phyloP scores from a whole-genome alignment of 2,797 vertebrate genomes.

The Hipposideros larvatus region DNA sequence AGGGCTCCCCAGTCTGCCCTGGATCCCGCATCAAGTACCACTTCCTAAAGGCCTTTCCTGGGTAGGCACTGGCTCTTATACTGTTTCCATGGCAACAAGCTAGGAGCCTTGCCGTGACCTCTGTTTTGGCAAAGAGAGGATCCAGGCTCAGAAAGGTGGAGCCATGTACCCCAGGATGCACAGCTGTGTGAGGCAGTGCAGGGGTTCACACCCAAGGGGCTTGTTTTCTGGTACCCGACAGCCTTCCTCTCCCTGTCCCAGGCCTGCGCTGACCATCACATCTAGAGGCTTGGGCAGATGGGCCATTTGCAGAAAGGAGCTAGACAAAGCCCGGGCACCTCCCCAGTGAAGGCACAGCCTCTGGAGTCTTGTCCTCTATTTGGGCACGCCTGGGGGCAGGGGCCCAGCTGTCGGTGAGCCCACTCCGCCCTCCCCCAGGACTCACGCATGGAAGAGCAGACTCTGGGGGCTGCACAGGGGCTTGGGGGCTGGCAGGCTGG shows the following conservation, averaged over 20 bases:
- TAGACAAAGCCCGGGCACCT: conserved; percentile 75
- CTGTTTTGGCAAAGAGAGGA: neutral
- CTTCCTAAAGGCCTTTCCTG: neutral
- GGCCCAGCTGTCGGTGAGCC: conserved; percentile 76
- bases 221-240: neutral
- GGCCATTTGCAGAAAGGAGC: conserved; percentile 8
- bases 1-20: neutral
- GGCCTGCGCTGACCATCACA: neutral
- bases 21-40: neutral
- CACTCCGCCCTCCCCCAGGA: conserved; percentile 66
- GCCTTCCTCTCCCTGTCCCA: neutral
- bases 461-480: conserved; percentile 73
- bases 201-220: neutral
- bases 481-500: conserved; percentile 80
- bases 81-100: conserved; percentile 33
- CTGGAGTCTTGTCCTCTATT: conserved; percentile 71
- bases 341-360: neutral
- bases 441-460: conserved; percentile 53
- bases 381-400: conserved; percentile 75
- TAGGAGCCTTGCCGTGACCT: neutral
- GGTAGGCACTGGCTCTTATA: neutral
- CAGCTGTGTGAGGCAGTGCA: fast-evolving
- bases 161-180: neutral
- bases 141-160: neutral
- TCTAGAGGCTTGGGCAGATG: neutral